A percentile compares a stretch with the other conserved stretches of the same genome.
Evolutionary conservation across 2,113 vertebrate species (phyloP).

Genomic region (Sisor rabdophorus): DNA sequence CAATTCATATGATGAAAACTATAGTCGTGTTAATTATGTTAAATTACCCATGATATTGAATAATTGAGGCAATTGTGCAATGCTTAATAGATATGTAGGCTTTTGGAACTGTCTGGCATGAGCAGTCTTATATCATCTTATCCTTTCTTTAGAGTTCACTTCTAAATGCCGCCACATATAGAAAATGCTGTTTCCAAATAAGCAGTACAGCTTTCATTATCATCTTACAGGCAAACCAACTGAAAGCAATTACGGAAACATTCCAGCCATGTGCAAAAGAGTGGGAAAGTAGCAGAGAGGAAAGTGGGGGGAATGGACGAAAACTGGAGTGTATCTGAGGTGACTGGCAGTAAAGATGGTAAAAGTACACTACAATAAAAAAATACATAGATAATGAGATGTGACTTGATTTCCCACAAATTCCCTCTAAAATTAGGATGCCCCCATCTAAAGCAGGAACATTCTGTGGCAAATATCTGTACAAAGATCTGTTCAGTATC

Average conservation of each 20-base stretch:
- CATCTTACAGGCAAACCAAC: constrained; percentile 53
- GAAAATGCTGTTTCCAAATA: constrained; percentile 10
- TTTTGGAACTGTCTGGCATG: background rate
- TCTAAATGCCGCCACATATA: constrained; percentile 7
- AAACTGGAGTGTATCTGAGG: constrained; percentile 53
- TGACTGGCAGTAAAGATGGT: constrained; percentile 39
- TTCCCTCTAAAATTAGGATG: background rate
- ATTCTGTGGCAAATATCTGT: constrained; percentile 32
- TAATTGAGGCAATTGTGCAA: background rate
- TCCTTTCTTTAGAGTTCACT: background rate
- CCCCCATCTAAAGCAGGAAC: background rate
- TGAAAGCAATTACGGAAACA: constrained; percentile 60
- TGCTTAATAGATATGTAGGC: background rate
- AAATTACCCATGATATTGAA: constrained; percentile 12
- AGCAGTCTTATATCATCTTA: background rate
- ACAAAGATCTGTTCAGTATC: constrained; percentile 27
- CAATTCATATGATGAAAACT: background rate
- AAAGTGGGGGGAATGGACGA: constrained; percentile 28
- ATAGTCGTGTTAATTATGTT: background rate
- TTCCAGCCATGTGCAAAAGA: constrained; percentile 54
- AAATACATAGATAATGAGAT: constrained; percentile 28
- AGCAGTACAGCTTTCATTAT: constrained; percentile 24
- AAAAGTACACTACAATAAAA: background rate
- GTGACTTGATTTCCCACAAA: constrained; percentile 33
- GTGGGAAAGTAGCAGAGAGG: constrained; percentile 35